A percentile compares a stretch with the other conserved stretches of the same genome.
phyloP scores from a whole-genome alignment of 1,140 invertebrate genomes.

The Manduca sexta region DNA sequence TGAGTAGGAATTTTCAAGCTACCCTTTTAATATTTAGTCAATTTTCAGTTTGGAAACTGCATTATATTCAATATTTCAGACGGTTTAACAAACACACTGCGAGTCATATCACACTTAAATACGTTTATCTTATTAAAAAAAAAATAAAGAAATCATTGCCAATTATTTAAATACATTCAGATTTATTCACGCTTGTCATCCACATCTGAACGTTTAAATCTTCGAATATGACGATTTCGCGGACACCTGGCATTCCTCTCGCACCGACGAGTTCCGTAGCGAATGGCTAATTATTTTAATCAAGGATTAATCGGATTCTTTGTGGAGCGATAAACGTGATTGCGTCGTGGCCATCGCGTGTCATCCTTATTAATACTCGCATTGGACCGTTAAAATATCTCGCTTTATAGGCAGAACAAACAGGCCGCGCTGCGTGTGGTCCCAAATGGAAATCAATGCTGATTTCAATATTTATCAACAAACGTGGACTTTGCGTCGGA shows the following conservation, averaged over 20 bases:
- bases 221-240: no score
- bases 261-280: constrained; percentile 18
- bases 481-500: constrained; percentile 39
- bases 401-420: constrained; percentile 29
- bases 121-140: no score
- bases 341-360: constrained; percentile 29
- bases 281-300: constrained; percentile 48
- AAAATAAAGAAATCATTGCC: no score
- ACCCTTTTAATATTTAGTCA: no score
- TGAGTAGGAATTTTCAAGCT: no score
- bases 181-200: no score
- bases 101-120: no score
- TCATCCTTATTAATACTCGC: constrained; percentile 23
- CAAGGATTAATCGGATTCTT: constrained; percentile 39
- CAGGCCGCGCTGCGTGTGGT: constrained; percentile 51
- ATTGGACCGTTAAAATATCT: constrained; percentile 36
- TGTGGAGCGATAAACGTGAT: constrained; percentile 27
- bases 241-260: not conserved
- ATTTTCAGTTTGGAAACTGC: no score
- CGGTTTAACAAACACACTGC: no score
- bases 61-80: no score
- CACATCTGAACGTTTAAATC: no score
- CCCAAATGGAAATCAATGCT: constrained; percentile 35
- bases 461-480: constrained; percentile 63
- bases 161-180: no score